Base-by-base conservation (phyloP, 2,888 invertebrate species). In the Teleogryllus oceanicus region DNA sequence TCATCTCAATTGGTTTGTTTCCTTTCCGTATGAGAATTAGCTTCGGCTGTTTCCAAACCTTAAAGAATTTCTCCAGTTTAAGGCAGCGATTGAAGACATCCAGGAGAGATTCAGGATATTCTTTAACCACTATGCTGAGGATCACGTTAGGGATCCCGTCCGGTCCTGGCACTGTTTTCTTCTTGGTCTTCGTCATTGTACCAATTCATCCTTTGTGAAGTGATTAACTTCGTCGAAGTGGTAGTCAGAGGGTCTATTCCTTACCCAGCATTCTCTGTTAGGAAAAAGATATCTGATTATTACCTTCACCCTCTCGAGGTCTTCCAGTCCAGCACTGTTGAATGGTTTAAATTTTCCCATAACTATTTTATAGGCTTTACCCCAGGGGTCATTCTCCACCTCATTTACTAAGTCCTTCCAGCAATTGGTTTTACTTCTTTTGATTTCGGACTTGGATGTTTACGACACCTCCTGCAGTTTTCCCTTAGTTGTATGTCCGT, bases 361-460 rank as follows among this genome's bases (percentile, higher is more conserved):
- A 13, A 51, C 51, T 51, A 51, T 51, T 51, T 51, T 51, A 51
- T 51, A 51, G 51, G 51, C 51, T 51, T 51, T 51, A 2, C 51
- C 51, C 51, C 51, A 51, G 1, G 51, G 51, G 2, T 51, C 51
- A 2, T 51, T 51, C 51, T 51, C 51, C 51, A 51, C 51, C 11
- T 51, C 51, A 51, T 51, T 51, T 51, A 51, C 51, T 51, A 51
- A 51, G 51, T 51, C 51, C 51, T 51, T 51, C 51, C 51, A 51
- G 51, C 51, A 21, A 1, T 21, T 21, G 21, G 21, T 21, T 21
- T 21, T 21, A 21, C 21, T 21, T 21, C 21, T 21, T 51, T 51
- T 51, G 11, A 51, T 16, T 16, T 51, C 51, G 16, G 51, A 51
- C 2, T 51, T 51, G 2, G 51, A 13, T 2, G 51, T 51, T 51